A percentile compares a stretch with the other conserved stretches of the same genome.
phyloP scores from a whole-genome alignment of 2,113 vertebrate genomes.

The Noctilio leporinus region DNA sequence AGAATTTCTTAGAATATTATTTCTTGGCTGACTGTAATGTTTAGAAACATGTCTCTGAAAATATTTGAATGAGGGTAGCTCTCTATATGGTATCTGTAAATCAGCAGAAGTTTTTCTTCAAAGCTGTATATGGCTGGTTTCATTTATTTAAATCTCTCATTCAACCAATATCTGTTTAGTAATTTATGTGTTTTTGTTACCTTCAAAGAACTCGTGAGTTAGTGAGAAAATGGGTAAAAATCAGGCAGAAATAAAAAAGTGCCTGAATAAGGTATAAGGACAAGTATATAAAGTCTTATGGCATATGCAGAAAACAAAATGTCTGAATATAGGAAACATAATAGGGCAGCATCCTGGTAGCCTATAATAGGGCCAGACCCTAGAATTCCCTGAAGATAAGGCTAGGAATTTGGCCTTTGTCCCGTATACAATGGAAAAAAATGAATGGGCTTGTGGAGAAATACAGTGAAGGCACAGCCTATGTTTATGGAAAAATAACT shows the following conservation, averaged over 20 bases:
- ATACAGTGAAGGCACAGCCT: background rate
- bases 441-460: background rate
- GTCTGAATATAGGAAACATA: background rate
- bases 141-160: background rate
- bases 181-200: background rate
- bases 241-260: background rate
- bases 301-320: background rate
- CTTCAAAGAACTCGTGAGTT: background rate
- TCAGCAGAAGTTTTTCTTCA: background rate
- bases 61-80: background rate
- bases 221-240: background rate
- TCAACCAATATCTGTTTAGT: background rate
- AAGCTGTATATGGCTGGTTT: background rate
- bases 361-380: background rate
- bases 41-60: background rate
- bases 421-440: background rate
- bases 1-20: background rate
- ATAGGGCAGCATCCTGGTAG: background rate
- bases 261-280: background rate
- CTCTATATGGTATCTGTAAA: background rate
- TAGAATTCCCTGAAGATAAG: background rate
- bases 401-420: background rate
- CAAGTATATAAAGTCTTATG: background rate
- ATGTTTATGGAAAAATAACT: background rate
- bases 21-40: background rate